phyloP scores from a whole-genome alignment of 2,888 invertebrate species.

The Pheosia gnoma region DNA sequence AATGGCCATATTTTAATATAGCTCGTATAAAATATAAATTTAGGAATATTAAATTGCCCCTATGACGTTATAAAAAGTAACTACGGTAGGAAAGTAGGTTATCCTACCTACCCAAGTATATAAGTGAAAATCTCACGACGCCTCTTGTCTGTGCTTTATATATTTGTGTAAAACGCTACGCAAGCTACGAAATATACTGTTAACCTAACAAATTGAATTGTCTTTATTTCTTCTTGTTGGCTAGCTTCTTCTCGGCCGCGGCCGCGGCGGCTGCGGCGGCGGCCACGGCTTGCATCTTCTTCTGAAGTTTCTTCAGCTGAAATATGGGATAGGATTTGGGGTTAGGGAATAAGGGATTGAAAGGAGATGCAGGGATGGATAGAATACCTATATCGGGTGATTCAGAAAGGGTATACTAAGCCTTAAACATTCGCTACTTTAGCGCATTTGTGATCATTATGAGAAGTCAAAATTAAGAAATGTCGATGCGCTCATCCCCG shows the following conservation, averaged over 20 bases:
- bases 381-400: conserved; percentile 21
- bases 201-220: neutral
- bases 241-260: conserved; percentile 18
- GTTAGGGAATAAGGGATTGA: conserved; percentile 5
- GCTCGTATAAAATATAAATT: too few relatives aligned
- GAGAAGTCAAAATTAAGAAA: too few relatives aligned
- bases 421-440: too few relatives aligned
- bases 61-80: too few relatives aligned
- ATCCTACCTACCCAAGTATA: too few relatives aligned
- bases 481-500: too few relatives aligned
- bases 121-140: neutral
- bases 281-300: conserved; percentile 55
- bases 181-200: neutral
- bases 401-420: neutral
- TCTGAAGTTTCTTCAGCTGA: conserved; percentile 63
- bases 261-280: conserved; percentile 15
- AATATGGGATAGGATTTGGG: conserved; percentile 18
- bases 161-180: neutral
- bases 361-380: conserved; percentile 24
- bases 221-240: conserved; percentile 11
- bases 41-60: too few relatives aligned
- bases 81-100: too few relatives aligned
- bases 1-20: neutral
- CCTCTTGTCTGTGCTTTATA: neutral
- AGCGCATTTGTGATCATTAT: too few relatives aligned